Evolutionary conservation across 1,140 invertebrate species (phyloP).

Genomic region (Nebria ingens): DNA sequence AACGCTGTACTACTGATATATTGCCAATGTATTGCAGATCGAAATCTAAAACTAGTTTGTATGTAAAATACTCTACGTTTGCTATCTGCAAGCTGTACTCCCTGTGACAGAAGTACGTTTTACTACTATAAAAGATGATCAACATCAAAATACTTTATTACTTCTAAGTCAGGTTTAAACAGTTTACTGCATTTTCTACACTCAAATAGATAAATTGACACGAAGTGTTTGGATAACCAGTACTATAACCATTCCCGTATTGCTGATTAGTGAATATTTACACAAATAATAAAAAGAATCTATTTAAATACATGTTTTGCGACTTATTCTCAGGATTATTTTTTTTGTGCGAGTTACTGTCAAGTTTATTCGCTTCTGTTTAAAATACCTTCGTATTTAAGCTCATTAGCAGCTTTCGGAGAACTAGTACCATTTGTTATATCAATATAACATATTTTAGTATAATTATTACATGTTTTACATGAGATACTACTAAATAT

Average conservation of each 20-base stretch:
- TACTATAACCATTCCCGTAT: background rate
- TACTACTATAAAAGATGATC: background rate
- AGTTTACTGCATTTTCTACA: background rate
- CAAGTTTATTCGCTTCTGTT: background rate
- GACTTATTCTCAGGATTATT: background rate
- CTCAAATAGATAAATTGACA: background rate
- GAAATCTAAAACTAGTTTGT: constrained; percentile 8
- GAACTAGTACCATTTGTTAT: too few relatives aligned
- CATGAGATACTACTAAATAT: too few relatives aligned
- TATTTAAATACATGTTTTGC: background rate
- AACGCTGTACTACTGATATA: constrained; percentile 1
- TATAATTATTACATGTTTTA: too few relatives aligned
- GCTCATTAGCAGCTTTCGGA: too few relatives aligned
- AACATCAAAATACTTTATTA: background rate
- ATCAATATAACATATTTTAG: too few relatives aligned
- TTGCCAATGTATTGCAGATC: constrained; percentile 7
- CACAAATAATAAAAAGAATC: background rate
- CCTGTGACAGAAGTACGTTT: background rate
- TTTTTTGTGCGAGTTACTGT: background rate
- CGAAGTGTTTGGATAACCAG: background rate
- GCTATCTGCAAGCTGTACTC: background rate
- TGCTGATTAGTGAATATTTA: background rate
- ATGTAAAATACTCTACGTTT: constrained; percentile 8
- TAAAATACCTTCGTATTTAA: too few relatives aligned
- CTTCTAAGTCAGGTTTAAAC: background rate